Base-by-base conservation (phyloP, 1,140 invertebrate species). In the Drosophila lini region DNA sequence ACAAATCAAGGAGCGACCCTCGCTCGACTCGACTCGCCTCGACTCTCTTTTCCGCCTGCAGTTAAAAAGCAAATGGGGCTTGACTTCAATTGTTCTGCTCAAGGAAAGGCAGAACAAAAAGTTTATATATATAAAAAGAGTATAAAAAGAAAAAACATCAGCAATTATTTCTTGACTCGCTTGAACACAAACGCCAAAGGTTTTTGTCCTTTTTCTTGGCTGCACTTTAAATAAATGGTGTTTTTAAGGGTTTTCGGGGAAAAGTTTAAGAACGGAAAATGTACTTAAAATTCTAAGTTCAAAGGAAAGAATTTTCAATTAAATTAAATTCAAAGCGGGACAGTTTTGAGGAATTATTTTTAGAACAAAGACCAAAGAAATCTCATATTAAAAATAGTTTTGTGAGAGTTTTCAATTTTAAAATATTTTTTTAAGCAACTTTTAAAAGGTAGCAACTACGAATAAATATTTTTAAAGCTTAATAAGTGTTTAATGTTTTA, bases 1-100 rank as follows among this genome's bases (percentile, higher is more conserved):
- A 86, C 80, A 86, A 86, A 86, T 86, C 82, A 88, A 88, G 83
- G 80, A 88, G 83, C 82, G 69, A 86, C 82, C 50, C 64, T 59
- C 78, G 52, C 34, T 55, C 36, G 34, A 36, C 50, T 53, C 32
- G 41, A 62, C 75, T 55, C 40, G 48, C 52, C 50, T 64, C 63
- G 58, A 59, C 59, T 65, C 74, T 73, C 73, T 53, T 82, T 81
- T 70, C 61, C 58, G 75, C 80, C 80, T 67, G 74, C 48, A 81
- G 82, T 69, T 61, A 67, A 82, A 83, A 68, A 68, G 71, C 71
- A 86, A 55, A 61, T 83, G 76, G 64, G 83, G 83, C 83, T 83
- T 80, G 84, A 86, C 83, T 86, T 78, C 83, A 89, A 86, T 86
- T 86, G 83, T 86, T 86, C 80, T 73, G 38, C 38, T 67, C 31